phyloP scores from a whole-genome alignment of 2,888 invertebrate genomes.

The Drosophila monieri region DNA sequence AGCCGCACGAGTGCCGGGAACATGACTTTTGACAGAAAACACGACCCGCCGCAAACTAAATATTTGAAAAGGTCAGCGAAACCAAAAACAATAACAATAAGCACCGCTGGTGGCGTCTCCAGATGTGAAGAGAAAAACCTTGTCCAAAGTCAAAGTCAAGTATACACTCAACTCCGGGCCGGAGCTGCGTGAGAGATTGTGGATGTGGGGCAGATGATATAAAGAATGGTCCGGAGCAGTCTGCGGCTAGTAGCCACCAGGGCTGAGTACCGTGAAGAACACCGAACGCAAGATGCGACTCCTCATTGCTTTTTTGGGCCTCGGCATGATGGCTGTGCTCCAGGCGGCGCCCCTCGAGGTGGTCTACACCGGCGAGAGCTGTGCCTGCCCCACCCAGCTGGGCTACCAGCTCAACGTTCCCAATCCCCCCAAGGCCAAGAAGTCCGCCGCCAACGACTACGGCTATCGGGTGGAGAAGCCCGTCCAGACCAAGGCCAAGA shows the following conservation, averaged over 20 bases:
- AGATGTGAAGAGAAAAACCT: slow-evolving; percentile 43
- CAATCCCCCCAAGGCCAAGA: slow-evolving; percentile 48
- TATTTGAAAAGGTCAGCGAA: slow-evolving; percentile 70
- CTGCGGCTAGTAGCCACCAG: slow-evolving; percentile 65
- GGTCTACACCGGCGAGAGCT: slow-evolving; percentile 76
- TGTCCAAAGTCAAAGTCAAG: slow-evolving; percentile 74
- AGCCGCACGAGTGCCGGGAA: slow-evolving; percentile 50
- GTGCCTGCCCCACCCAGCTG: slow-evolving; percentile 74
- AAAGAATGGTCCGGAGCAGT: slow-evolving; percentile 59
- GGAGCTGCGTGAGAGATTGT: slow-evolving; percentile 61
- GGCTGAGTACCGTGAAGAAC: slow-evolving; percentile 40
- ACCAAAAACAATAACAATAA: slow-evolving; percentile 21
- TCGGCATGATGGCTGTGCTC: slow-evolving; percentile 7
- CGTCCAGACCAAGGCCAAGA: slow-evolving; percentile 63
- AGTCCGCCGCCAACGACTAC: slow-evolving; percentile 55
- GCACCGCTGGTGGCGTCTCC: slow-evolving; percentile 5
- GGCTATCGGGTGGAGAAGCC: slow-evolving; percentile 80
- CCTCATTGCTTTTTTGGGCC: neutral
- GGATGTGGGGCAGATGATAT: slow-evolving; percentile 54
- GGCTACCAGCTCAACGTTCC: slow-evolving; percentile 77
- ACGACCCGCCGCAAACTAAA: slow-evolving; percentile 35
- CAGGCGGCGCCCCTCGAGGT: slow-evolving; percentile 64
- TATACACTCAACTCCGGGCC: slow-evolving; percentile 16
- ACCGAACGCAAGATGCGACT: slow-evolving; percentile 8
- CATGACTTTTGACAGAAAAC: slow-evolving; percentile 71